phyloP scores from a whole-genome alignment of 2,113 vertebrate species.

The Thymallus thymallus region DNA sequence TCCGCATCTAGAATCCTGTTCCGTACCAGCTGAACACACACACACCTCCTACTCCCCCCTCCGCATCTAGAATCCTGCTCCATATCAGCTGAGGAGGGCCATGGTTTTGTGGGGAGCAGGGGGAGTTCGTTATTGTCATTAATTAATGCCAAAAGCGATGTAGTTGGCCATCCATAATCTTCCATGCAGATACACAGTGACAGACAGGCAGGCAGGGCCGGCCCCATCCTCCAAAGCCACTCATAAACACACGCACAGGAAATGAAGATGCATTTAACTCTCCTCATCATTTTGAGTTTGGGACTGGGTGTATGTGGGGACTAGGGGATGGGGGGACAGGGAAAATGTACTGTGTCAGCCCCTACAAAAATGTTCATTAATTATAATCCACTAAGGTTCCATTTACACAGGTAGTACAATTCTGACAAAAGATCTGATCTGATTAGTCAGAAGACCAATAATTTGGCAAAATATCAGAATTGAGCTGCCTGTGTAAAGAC shows the following conservation, averaged over 20 bases:
- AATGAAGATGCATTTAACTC: constrained; percentile 57
- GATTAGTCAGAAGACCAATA: too few relatives aligned
- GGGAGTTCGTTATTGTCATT: constrained; percentile 68
- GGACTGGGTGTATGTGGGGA: constrained; percentile 14
- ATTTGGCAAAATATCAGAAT: too few relatives aligned
- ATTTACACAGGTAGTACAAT: too few relatives aligned
- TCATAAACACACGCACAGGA: constrained; percentile 64
- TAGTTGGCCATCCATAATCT: constrained; percentile 82
- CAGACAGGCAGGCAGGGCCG: constrained; percentile 57
- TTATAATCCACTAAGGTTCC: too few relatives aligned
- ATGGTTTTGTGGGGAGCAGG: constrained; percentile 68
- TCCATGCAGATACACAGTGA: constrained; percentile 72
- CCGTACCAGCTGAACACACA: background rate
- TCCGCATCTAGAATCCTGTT: background rate
- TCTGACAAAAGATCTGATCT: too few relatives aligned
- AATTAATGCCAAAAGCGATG: constrained; percentile 77
- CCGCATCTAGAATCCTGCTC: background rate
- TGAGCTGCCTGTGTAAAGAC: too few relatives aligned
- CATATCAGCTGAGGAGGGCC: constrained; percentile 71
- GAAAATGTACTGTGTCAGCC: background rate
- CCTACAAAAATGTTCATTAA: too few relatives aligned
- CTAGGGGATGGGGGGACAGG: background rate
- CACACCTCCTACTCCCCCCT: constrained; percentile 14
- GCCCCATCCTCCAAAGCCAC: constrained; percentile 56
- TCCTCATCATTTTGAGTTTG: constrained; percentile 12